Evolutionary conservation across 2,113 vertebrate genomes (phyloP).

Genomic region (Willisornis vidua): DNA sequence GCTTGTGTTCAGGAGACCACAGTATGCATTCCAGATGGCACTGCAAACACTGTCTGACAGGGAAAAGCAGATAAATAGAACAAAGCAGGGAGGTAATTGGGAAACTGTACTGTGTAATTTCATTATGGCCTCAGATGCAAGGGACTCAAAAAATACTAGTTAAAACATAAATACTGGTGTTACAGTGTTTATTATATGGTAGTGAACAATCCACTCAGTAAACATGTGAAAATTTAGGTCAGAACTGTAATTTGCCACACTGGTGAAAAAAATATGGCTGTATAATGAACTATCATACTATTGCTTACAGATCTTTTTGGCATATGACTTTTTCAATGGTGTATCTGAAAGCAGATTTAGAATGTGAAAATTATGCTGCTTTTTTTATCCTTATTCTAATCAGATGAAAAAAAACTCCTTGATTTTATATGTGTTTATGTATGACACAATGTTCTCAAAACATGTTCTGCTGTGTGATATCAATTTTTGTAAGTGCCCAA

Average conservation of each 20-base stretch:
- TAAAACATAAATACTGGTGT: conserved; percentile 7
- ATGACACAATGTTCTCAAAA: background rate
- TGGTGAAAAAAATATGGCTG: background rate
- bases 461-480: background rate
- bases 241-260: background rate
- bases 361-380: background rate
- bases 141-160: background rate
- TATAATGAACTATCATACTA: background rate
- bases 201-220: background rate
- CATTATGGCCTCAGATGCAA: background rate
- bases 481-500: rapidly evolving
- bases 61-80: conserved; percentile 61
- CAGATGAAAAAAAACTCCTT: background rate
- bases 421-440: background rate
- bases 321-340: background rate
- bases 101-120: background rate
- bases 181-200: background rate
- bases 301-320: background rate
- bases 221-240: background rate
- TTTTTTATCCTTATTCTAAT: background rate
- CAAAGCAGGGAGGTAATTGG: conserved; percentile 29
- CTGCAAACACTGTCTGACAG: conserved; percentile 1
- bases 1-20: conserved; percentile 1
- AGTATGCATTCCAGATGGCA: background rate
- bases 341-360: background rate